Evolutionary conservation across 2,797 vertebrate species (phyloP), one percentile per base, ranked within the genome.

Genomic region (Lophius americanus): DNA sequence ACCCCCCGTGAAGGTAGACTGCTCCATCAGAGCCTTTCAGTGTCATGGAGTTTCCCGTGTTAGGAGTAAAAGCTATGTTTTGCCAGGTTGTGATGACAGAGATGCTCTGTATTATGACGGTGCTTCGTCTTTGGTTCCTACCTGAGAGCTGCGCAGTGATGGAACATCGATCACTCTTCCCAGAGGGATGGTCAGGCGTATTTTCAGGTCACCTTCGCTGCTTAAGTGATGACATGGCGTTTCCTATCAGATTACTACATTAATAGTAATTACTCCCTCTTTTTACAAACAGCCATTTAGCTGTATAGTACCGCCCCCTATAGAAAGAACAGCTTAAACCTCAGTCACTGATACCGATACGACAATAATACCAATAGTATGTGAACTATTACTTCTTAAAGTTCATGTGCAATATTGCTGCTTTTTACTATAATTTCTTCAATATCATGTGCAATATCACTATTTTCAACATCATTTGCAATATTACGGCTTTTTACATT

Each of bases 151-250:
- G 51, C 69, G 23, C 23, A n/a, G 23, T 63, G 38, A 57, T 38
- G 58, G 39, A 5, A 5, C 5, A 56, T 23, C 35, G 54, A 68
- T 63, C 58, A 33, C 10, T 57, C 70, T 5, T 39, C 38, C 46
- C 37, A 3, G 32, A 56, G 23, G 47, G 41, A 66, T 33, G 52
- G 60, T 73, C 62, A 73, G 73, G 60, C 70, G 63, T 47, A 48
- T 50, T 70, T 62, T 75, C 68, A 80, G 80, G 81, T 85, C 76
- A 72, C 42, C 39, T 51, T 42, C n/a, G 49, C 7, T 7, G 9
- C 14, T 9, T 51, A 3, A 11, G 9, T 7, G 56, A 51, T n/a
- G 38, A 8, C 0, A 3, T 4, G 10, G 5, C 0, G 1, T 64
- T 53, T 39, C 39, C 39, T 51, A 60, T 63, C 59, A 51, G 4